Evolutionary conservation across 2,888 invertebrate genomes (phyloP), one percentile per base, ranked within the genome.

Genomic region (Cyclophora albipunctata): DNA sequence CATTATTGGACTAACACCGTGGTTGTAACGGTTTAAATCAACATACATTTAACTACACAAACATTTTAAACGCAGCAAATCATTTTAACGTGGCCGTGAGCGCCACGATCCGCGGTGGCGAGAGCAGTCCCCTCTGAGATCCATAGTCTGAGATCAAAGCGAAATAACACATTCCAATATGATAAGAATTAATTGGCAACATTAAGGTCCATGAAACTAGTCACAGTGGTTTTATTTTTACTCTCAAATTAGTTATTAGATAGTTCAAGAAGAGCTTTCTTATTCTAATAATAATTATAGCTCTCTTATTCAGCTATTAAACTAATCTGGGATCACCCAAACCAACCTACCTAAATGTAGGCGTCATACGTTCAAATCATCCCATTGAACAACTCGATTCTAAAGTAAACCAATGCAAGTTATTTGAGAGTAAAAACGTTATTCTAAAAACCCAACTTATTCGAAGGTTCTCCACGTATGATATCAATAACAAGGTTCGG

Each of bases 1-100:
- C 71, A 75, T 81, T 78, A 57, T 79, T 82, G 82, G 82, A 84
- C 82, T 84, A 81, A 71, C 63, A 71, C 67, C 62, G 64, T 75
- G 67, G 68, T 67, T 67, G 61, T 62, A 67, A 64, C 69, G 75
- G 75, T 52, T 63, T 67, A 71, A 62, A 78, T 69, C 74, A 76
- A 69, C 78, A 69, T 76, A 81, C 73, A 73, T 75, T 75, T 78
- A 77, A 67, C 78, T 84, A 82, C 70, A 49, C 63, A 67, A 69
- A 71, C 66, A 70, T 71, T 76, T 79, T 68, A 66, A 73, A 65
- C 70, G 69, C 59, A 64, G 62, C 57, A 52, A 64, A 68, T 63
- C 55, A 66, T 62, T 57, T 58, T 52, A 55, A 52, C 49, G 54
- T 47, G 37, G 37, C 5, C 5, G 37, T 37, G 37, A 37, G 5